Evolutionary conservation across 2,113 vertebrate genomes (phyloP).

Genomic region (Motacilla tschutschensis): DNA sequence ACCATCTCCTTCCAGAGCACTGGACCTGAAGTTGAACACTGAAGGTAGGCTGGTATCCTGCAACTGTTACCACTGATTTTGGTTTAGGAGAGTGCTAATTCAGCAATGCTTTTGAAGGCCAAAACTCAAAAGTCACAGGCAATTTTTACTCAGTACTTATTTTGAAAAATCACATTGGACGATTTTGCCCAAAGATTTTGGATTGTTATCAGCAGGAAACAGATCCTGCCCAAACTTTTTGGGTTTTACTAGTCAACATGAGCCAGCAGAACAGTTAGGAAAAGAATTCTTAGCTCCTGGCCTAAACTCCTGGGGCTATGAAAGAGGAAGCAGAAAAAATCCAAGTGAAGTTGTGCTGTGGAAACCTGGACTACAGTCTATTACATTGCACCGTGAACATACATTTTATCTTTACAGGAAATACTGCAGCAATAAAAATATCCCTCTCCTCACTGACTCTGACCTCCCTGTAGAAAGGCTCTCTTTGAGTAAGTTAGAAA

Average conservation of each 20-base stretch:
- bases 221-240: neutral
- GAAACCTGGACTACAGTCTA: neutral
- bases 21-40: neutral
- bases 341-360: accelerated
- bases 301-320: neutral
- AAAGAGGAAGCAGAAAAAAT: neutral
- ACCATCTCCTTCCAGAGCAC: neutral
- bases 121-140: neutral
- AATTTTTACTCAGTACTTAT: neutral
- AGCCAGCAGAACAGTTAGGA: neutral
- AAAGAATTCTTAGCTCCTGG: neutral
- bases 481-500: neutral
- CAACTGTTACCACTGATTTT: neutral
- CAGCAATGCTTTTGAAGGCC: neutral
- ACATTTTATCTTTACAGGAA: neutral
- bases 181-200: neutral
- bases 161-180: neutral
- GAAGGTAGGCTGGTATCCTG: neutral
- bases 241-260: neutral
- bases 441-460: neutral
- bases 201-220: neutral
- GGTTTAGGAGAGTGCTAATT: neutral
- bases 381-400: neutral
- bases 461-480: neutral
- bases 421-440: neutral